Percentiles rank a stretch among this genome's conserved stretches.
These are phyloP conservation scores for Nezara viridula DNA, from an alignment of 2,888 invertebrate species.

Conservation along the genomic window DNA sequence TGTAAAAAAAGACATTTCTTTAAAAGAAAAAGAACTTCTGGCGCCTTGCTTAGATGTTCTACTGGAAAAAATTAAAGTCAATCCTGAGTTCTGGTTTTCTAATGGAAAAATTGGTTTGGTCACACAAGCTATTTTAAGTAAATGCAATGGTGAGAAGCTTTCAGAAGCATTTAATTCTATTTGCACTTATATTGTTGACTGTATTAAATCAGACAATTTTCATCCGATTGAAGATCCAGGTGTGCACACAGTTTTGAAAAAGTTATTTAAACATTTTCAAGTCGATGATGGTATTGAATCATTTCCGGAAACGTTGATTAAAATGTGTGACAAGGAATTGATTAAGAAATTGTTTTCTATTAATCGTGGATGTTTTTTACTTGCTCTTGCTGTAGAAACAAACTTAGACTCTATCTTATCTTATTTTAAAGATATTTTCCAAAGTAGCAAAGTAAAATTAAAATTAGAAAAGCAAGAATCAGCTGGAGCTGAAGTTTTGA, in stretches of 20 bases:
- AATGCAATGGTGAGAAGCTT: slow-evolving; percentile 71
- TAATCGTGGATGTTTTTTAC: slow-evolving; percentile 84
- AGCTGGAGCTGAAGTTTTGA: slow-evolving; percentile 60
- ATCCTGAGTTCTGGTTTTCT: slow-evolving; percentile 78
- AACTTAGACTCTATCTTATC: slow-evolving; percentile 51
- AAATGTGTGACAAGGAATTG: slow-evolving; percentile 72
- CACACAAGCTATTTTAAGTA: slow-evolving; percentile 79
- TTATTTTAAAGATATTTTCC: slow-evolving; percentile 56
- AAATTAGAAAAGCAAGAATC: slow-evolving; percentile 55
- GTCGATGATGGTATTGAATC: slow-evolving; percentile 67
- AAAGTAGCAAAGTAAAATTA: background rate
- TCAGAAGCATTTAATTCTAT: slow-evolving; percentile 69
- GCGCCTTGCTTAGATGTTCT: slow-evolving; percentile 76
- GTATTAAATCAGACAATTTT: slow-evolving; percentile 68
- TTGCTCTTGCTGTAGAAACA: slow-evolving; percentile 70
- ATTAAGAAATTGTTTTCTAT: slow-evolving; percentile 77
- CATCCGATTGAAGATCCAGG: slow-evolving; percentile 81
- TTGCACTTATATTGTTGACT: slow-evolving; percentile 64
- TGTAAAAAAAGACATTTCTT: slow-evolving; percentile 59
- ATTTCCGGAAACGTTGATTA: slow-evolving; percentile 74
- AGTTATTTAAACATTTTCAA: slow-evolving; percentile 78
- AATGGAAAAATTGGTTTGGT: slow-evolving; percentile 78
- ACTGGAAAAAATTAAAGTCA: slow-evolving; percentile 73
- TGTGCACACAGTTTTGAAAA: slow-evolving; percentile 83
- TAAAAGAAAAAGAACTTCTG: slow-evolving; percentile 77